Evolutionary conservation across 92 coral and sea anemone species (phyloP).

Genomic region (Montipora capitata): DNA sequence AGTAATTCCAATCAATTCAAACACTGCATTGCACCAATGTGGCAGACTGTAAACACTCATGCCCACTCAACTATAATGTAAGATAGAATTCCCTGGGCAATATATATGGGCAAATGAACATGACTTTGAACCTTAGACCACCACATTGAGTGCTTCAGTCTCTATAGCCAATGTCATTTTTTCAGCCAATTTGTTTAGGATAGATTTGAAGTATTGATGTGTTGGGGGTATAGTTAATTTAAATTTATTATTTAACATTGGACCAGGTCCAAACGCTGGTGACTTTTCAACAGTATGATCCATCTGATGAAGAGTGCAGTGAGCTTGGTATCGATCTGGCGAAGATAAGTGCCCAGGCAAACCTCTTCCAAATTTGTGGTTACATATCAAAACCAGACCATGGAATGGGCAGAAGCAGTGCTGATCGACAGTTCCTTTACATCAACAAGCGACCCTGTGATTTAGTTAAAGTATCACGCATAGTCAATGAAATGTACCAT

Average conservation of each 20-base stretch:
- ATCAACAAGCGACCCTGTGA: conserved; percentile 99
- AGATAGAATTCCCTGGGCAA: too few relatives aligned
- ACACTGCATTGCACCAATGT: too few relatives aligned
- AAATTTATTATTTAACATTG: not conserved
- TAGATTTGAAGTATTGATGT: not conserved
- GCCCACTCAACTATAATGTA: too few relatives aligned
- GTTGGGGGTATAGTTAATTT: not conserved
- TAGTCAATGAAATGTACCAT: conserved; percentile 96
- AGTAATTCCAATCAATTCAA: too few relatives aligned
- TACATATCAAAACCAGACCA: conserved; percentile 93
- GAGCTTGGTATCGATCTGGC: conserved; percentile 72
- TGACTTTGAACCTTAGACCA: too few relatives aligned
- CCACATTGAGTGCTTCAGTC: too few relatives aligned
- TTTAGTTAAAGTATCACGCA: conserved; percentile 86
- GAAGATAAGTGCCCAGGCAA: conserved; percentile 25
- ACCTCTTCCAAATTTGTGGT: conserved; percentile 85
- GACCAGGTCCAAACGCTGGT: conserved; percentile 81
- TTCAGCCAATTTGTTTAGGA: too few relatives aligned
- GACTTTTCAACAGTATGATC: conserved; percentile 79
- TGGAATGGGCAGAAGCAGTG: conserved; percentile 93
- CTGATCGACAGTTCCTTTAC: conserved; percentile 93
- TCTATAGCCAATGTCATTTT: too few relatives aligned
- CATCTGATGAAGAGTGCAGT: conserved; percentile 89
- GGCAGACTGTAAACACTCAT: too few relatives aligned
- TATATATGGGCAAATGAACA: too few relatives aligned